A percentile compares a stretch with the other conserved stretches of the same genome.
Evolutionary conservation across 2,113 vertebrate genomes (phyloP).

Genomic region (Polypterus bichir): DNA sequence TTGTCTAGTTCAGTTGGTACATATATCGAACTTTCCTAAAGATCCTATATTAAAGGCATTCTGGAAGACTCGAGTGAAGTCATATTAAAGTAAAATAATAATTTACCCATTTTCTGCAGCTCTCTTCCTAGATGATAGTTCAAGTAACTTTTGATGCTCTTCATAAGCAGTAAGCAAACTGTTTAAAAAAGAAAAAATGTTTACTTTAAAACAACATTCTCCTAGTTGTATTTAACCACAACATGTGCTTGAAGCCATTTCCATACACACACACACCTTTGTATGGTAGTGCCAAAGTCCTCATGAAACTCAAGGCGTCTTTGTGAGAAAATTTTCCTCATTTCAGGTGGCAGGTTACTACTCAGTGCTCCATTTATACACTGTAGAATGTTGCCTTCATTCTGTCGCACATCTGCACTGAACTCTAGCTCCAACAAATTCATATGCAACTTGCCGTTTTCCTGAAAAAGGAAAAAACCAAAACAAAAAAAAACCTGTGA

Average conservation of each 20-base stretch:
- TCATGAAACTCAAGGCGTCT: conserved; percentile 64
- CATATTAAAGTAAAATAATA: too few relatives aligned
- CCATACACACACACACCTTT: conserved; percentile 41
- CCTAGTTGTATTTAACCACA: too few relatives aligned
- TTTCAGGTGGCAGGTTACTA: conserved; percentile 49
- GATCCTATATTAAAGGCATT: too few relatives aligned
- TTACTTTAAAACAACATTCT: neutral
- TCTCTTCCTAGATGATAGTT: conserved; percentile 50
- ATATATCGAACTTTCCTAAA: too few relatives aligned
- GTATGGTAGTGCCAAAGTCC: conserved; percentile 57
- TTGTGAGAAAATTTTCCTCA: conserved; percentile 62
- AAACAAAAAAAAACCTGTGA: neutral
- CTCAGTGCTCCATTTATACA: conserved; percentile 60
- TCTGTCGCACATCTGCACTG: conserved; percentile 41
- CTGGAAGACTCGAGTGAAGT: too few relatives aligned
- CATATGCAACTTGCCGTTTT: conserved; percentile 58
- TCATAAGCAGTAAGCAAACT: conserved; percentile 61
- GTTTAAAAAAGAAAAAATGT: neutral
- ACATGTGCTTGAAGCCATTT: neutral
- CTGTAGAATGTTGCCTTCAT: conserved; percentile 49
- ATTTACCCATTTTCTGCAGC: conserved; percentile 54
- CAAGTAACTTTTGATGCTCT: conserved; percentile 64
- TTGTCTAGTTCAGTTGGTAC: too few relatives aligned
- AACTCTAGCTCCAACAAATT: conserved; percentile 68
- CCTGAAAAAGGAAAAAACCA: conserved; percentile 28